Percentiles rank a stretch among this genome's conserved stretches.
These are phyloP conservation scores for Probaryconus sp. DNA, from an alignment of 1,140 invertebrate species.

Conservation along the genomic window DNA sequence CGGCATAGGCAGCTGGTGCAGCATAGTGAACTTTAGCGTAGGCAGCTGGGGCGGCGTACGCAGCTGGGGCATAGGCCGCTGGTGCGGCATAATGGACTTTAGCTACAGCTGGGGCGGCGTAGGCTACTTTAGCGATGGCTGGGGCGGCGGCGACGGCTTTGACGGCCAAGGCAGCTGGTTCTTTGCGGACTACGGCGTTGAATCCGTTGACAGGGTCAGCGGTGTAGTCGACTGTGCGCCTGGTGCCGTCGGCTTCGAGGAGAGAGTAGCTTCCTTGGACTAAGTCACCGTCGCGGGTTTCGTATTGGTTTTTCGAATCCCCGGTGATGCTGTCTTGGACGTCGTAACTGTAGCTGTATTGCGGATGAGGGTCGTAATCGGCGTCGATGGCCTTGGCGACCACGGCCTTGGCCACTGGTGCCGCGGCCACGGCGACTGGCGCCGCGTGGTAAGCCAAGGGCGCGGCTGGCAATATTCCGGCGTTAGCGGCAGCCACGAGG, in stretches of 20 bases:
- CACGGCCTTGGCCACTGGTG: slow-evolving; percentile 47
- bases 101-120: slow-evolving; percentile 38
- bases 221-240: slow-evolving; percentile 67
- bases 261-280: slow-evolving; percentile 71
- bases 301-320: slow-evolving; percentile 81
- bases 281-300: slow-evolving; percentile 80
- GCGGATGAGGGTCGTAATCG: slow-evolving; percentile 70
- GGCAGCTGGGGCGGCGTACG: slow-evolving; percentile 42
- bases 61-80: slow-evolving; percentile 8
- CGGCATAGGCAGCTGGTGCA: slow-evolving; percentile 29
- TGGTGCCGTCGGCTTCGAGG: slow-evolving; percentile 65
- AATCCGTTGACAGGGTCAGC: slow-evolving; percentile 69
- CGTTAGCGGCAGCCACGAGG: slow-evolving; percentile 58
- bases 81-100: slow-evolving; percentile 56
- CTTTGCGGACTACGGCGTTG: slow-evolving; percentile 67
- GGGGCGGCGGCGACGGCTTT: slow-evolving; percentile 22
- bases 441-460: slow-evolving; percentile 20
- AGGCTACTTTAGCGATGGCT: slow-evolving; percentile 15
- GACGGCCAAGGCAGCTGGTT: slow-evolving; percentile 46
- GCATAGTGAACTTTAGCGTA: slow-evolving; percentile 55
- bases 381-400: slow-evolving; percentile 43
- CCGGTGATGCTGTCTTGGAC: slow-evolving; percentile 80
- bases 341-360: slow-evolving; percentile 79
- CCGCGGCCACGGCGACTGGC: slow-evolving; percentile 11
- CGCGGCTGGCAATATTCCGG: slow-evolving; percentile 26